Conservation (phyloP, 2,888 invertebrate genomes). For the Petrolisthes manimaculis region DNA sequence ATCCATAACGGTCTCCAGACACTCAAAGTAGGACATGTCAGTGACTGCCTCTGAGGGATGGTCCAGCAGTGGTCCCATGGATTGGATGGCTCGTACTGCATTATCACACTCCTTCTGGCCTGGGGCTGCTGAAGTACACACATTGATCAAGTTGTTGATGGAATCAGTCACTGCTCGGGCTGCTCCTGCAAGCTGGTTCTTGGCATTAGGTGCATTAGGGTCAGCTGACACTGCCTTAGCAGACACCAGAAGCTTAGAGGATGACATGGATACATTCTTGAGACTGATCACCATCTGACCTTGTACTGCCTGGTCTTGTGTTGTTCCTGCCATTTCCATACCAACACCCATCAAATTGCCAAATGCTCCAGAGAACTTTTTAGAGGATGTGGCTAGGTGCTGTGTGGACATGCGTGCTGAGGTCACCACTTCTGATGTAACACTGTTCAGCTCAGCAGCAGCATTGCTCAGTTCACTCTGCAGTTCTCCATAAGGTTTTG, state of each 20-base stretch:
- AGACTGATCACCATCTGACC: constrained; percentile 87
- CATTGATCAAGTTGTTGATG: constrained; percentile 89
- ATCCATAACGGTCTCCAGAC: constrained; percentile 89
- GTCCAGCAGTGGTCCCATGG: constrained; percentile 84
- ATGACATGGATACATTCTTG: constrained; percentile 87
- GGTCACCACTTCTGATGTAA: constrained; percentile 85
- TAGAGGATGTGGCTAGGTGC: constrained; percentile 80
- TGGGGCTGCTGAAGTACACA: constrained; percentile 89
- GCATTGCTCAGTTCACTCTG: constrained; percentile 87
- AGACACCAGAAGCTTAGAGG: constrained; percentile 85
- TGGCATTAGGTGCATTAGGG: constrained; percentile 88
- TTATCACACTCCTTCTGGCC: constrained; percentile 98
- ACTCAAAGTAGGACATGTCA: constrained; percentile 92
- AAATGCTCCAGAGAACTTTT: constrained; percentile 82
- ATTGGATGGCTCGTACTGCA: constrained; percentile 91
- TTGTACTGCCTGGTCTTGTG: constrained; percentile 81
- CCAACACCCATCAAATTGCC: constrained; percentile 82
- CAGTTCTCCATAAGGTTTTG: constrained; percentile 80
- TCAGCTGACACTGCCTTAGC: constrained; percentile 92
- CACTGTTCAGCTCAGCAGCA: constrained; percentile 85
- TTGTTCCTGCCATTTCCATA: constrained; percentile 88
- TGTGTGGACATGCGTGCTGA: constrained; percentile 79
- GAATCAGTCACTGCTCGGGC: constrained; percentile 88
- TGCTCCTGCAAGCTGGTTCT: constrained; percentile 88
- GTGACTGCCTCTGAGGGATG: constrained; percentile 89